A percentile compares a stretch with the other conserved stretches of the same genome.
Conservation (phyloP, 1,140 invertebrate species). For the Procambarus clarkii region DNA sequence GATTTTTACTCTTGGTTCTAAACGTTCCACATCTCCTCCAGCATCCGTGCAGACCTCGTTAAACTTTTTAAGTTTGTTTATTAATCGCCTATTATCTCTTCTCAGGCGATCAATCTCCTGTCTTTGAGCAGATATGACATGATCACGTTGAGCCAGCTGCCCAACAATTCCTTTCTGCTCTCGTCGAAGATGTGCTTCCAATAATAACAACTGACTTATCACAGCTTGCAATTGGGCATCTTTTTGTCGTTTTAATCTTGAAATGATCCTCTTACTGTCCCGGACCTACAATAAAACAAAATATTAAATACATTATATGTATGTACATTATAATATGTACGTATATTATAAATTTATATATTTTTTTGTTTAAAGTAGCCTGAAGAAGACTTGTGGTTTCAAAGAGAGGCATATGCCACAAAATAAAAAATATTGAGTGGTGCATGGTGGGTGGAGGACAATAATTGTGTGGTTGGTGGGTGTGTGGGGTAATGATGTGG, state of each 20-base stretch:
- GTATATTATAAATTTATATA: no score
- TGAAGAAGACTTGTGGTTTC: no score
- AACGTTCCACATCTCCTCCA: slow-evolving; percentile 11
- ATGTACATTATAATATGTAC: no score
- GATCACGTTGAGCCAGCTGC: slow-evolving; percentile 85
- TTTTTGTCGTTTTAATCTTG: slow-evolving; percentile 81
- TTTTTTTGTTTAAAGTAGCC: no score
- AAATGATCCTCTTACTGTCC: slow-evolving; percentile 74
- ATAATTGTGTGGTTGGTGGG: no score
- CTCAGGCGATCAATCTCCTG: slow-evolving; percentile 84
- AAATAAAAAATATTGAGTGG: no score
- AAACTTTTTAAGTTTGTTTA: slow-evolving; percentile 69
- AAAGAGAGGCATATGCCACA: no score
- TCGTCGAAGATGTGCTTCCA: slow-evolving; percentile 88
- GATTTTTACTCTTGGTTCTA: slow-evolving; percentile 58
- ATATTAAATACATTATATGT: background rate
- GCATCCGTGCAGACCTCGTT: slow-evolving; percentile 54
- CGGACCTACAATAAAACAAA: slow-evolving; percentile 46
- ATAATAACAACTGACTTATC: slow-evolving; percentile 87
- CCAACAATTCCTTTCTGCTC: slow-evolving; percentile 90
- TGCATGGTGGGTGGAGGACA: no score
- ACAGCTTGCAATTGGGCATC: slow-evolving; percentile 85
- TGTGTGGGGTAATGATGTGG: no score
- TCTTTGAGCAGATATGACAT: slow-evolving; percentile 87
- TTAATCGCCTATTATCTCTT: slow-evolving; percentile 68